Percentiles rank a stretch among this genome's conserved stretches.
Evolutionary conservation across 2,797 vertebrate species (phyloP).

Genomic region (Periophthalmus magnuspinnatus): DNA sequence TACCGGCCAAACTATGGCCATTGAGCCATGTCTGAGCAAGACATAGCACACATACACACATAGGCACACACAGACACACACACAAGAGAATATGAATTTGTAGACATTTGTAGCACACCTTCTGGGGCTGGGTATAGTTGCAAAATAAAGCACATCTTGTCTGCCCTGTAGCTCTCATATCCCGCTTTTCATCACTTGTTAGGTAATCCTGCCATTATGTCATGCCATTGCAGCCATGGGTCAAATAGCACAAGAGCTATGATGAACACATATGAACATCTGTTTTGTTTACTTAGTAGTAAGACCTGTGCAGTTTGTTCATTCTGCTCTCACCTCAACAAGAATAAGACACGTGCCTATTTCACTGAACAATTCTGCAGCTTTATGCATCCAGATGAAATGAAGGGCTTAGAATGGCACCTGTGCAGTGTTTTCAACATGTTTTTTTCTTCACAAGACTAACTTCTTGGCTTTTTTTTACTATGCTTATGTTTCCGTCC

Average conservation of each 20-base stretch:
- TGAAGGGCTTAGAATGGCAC: slow-evolving; percentile 66
- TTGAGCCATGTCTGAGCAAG: slow-evolving; percentile 56
- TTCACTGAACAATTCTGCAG: slow-evolving; percentile 50
- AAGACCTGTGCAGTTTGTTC: not conserved
- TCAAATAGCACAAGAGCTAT: slow-evolving; percentile 48
- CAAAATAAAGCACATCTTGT: slow-evolving; percentile 40
- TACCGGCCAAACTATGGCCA: slow-evolving; percentile 58
- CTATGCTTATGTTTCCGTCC: slow-evolving; percentile 45
- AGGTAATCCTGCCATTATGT: slow-evolving; percentile 52
- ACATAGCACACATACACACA: slow-evolving; percentile 17
- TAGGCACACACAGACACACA: slow-evolving; percentile 54
- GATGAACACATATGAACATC: slow-evolving; percentile 49
- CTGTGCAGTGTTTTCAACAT: slow-evolving; percentile 11
- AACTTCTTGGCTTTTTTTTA: slow-evolving; percentile 51
- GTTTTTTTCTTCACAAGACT: slow-evolving; percentile 36
- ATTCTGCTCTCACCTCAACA: slow-evolving; percentile 26
- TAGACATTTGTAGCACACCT: not conserved
- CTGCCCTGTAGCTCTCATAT: slow-evolving; percentile 65
- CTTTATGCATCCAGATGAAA: slow-evolving; percentile 69
- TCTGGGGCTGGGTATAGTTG: slow-evolving; percentile 6
- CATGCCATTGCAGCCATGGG: slow-evolving; percentile 40
- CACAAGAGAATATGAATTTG: slow-evolving; percentile 37
- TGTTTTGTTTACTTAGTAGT: slow-evolving; percentile 8
- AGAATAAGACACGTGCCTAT: slow-evolving; percentile 41
- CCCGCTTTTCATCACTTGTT: slow-evolving; percentile 45